Conservation (phyloP, 1,140 invertebrate species). For the Hycleus phaleratus region DNA sequence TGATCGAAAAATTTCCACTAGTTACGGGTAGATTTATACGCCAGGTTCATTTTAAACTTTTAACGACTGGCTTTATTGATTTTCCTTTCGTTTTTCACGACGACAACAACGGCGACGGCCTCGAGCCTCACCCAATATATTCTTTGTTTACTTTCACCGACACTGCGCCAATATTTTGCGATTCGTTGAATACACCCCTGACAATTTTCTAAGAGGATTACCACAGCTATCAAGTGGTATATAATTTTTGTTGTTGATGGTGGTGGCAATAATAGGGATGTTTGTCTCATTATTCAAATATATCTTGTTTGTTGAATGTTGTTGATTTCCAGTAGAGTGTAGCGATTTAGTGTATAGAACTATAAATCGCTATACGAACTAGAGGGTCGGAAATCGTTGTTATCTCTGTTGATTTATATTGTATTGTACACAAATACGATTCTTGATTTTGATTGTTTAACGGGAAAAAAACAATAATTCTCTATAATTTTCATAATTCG, state of each 20-base stretch:
- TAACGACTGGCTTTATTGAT: slow-evolving; percentile 17
- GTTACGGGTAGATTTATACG: not conserved
- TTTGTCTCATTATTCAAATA: too few relatives aligned
- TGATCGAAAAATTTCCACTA: too few relatives aligned
- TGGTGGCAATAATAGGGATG: too few relatives aligned
- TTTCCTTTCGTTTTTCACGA: slow-evolving; percentile 20
- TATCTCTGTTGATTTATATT: slow-evolving; percentile 13
- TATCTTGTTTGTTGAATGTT: too few relatives aligned
- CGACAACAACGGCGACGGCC: not conserved
- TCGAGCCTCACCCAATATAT: slow-evolving; percentile 22
- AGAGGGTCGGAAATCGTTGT: slow-evolving; percentile 14
- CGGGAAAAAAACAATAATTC: not conserved
- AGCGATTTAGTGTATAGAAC: too few relatives aligned
- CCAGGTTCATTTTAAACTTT: slow-evolving; percentile 9
- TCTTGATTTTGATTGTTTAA: slow-evolving; percentile 7
- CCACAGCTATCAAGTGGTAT: too few relatives aligned
- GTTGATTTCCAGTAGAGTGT: too few relatives aligned
- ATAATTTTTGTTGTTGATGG: too few relatives aligned
- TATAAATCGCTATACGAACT: not conserved
- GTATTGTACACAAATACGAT: not conserved
- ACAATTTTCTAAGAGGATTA: slow-evolving; percentile 1
- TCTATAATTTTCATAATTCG: too few relatives aligned
- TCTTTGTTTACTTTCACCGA: slow-evolving; percentile 19
- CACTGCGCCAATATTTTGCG: slow-evolving; percentile 13
- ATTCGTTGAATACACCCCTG: slow-evolving; percentile 6